Evolutionary conservation across 2,888 invertebrate species (phyloP), one percentile per base, ranked within the genome.

Genomic region (Oscheius myriophilus): DNA sequence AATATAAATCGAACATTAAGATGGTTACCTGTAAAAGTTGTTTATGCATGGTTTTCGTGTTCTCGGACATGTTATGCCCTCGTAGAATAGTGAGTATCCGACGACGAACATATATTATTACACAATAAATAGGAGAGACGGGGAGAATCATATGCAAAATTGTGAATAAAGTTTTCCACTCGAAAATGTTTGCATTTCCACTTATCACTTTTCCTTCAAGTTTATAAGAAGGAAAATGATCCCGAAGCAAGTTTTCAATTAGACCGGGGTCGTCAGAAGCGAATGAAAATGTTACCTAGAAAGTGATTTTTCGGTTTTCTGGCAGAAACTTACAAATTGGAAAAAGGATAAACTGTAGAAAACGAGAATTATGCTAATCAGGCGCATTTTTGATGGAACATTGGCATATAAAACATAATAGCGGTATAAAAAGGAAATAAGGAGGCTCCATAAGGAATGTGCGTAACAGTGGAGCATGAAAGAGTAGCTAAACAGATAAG

Each of bases 71-170:
- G 33, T 61, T 70, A 6, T 62, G 53, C 39, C 71, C 71, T 26
- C 62, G 58, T 39, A 76, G 49, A 21, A 54, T 58, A 0, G 52
- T 21, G 12, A 69, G 67, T 1, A 72, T 76, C 39, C 49, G 68
- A n/a, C 52, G 23, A 11, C 76, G 53, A 25, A 76, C 18, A 25
- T 70, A 66, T 12, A 73, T 52, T 52, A 76, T 73, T 18, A 64
- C 63, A 33, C 53, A 52, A 39, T 75, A 75, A 16, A 75, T 71
- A 12, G 75, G 75, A 39, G 73, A 65, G 7, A 75, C 67, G 14
- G 75, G 75, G 0, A 75, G 21, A 16, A 72, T 75, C 72, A 72
- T 75, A 41, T 75, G 72, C 1, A 72, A 55, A 55, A 72, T 75
- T 11, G 75, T 72, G 55, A 58, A 67, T 52, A 75, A 41, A 14